Conservation (phyloP, 2,797 vertebrate species). For the Bovichtus diacanthus region DNA sequence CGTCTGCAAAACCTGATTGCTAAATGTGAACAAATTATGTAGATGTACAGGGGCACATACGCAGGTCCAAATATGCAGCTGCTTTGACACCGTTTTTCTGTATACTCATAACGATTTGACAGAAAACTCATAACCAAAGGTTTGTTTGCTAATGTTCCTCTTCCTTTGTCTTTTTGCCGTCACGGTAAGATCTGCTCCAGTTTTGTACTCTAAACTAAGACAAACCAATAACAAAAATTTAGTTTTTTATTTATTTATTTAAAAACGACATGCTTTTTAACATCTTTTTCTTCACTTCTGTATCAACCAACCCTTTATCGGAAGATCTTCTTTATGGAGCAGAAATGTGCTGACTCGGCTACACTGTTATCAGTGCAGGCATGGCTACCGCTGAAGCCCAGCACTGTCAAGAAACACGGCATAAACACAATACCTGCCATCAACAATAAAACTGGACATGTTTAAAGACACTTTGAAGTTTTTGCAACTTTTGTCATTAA, state of each 20-base stretch:
- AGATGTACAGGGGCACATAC: neutral
- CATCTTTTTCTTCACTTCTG: neutral
- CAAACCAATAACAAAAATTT: neutral
- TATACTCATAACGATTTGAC: neutral
- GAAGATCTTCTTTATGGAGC: neutral
- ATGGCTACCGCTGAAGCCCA: too few relatives aligned
- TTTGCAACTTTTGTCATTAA: constrained; percentile 59
- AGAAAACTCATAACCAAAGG: neutral
- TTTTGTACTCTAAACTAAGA: neutral
- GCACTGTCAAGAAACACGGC: too few relatives aligned
- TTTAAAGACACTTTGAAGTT: constrained; percentile 11
- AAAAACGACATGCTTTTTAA: neutral
- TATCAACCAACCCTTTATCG: neutral
- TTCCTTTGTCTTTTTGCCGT: neutral
- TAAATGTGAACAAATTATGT: neutral
- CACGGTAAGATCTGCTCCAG: neutral
- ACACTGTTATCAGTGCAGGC: neutral
- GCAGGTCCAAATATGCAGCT: neutral
- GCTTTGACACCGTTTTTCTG: neutral
- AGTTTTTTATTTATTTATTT: too few relatives aligned
- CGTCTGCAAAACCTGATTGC: neutral
- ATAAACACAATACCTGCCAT: neutral
- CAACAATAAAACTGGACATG: neutral
- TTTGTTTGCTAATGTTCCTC: neutral
- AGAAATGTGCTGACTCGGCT: neutral